Conservation (phyloP, 2,113 vertebrate species). For the Orycteropus afer region DNA sequence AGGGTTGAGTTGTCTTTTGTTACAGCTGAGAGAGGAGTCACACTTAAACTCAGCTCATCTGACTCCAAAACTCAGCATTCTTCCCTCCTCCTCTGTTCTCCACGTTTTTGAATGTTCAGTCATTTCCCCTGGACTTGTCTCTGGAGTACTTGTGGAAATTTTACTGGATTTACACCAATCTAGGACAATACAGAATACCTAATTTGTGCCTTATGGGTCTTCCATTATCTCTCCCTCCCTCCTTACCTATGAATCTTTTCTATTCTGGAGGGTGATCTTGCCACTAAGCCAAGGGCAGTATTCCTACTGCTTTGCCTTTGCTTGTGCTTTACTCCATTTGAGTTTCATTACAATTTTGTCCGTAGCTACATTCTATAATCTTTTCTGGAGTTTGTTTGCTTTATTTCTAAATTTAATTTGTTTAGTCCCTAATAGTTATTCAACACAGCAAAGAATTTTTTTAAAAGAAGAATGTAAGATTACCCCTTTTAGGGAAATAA, state of each 20-base stretch:
- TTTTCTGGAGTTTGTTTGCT: background rate
- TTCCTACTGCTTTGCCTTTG: background rate
- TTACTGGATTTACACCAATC: background rate
- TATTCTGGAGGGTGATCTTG: background rate
- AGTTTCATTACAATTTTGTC: background rate
- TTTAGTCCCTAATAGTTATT: background rate
- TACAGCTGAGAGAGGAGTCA: background rate
- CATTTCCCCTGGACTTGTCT: background rate
- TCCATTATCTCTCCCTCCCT: background rate
- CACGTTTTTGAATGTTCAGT: background rate
- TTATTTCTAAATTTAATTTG: slow-evolving; percentile 34
- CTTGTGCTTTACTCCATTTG: background rate
- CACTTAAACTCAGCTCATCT: background rate
- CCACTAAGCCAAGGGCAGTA: background rate
- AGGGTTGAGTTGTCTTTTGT: background rate
- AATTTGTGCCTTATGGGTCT: background rate
- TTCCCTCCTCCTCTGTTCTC: background rate
- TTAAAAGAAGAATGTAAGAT: background rate
- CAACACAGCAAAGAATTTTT: background rate
- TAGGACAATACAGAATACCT: background rate
- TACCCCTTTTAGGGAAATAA: background rate
- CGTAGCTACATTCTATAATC: background rate
- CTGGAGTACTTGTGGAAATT: slow-evolving; percentile 20
- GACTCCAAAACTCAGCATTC: background rate
- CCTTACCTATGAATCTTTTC: background rate